These are phyloP conservation scores for Meloidogyne floridensis DNA, from an alignment of 1,140 invertebrate genomes.

Conservation along the genomic window DNA sequence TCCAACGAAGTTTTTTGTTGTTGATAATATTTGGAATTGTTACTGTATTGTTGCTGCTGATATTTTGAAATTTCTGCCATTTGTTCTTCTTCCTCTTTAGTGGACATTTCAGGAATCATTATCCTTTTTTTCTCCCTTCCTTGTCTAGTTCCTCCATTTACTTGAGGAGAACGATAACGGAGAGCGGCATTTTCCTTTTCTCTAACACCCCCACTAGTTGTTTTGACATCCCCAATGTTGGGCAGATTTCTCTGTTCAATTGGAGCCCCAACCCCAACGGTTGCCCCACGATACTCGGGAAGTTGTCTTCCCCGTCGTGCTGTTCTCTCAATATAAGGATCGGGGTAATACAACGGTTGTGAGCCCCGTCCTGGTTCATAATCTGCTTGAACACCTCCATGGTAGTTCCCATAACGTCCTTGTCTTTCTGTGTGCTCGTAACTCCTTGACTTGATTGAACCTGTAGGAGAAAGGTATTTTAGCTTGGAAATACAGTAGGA, in stretches of 20 bases:
- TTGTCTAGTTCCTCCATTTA: background rate
- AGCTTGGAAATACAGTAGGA: too few species aligned
- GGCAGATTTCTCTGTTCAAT: background rate
- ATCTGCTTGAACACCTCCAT: background rate
- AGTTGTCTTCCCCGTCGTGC: background rate
- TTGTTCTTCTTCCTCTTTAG: background rate
- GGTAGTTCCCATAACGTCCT: conserved; percentile 12
- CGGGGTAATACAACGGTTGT: background rate
- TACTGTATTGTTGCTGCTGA: background rate
- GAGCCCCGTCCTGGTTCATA: background rate
- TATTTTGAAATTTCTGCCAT: conserved; percentile 6
- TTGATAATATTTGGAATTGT: background rate
- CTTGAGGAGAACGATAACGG: background rate
- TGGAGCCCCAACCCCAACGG: background rate
- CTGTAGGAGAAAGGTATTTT: background rate
- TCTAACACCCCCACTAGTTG: background rate
- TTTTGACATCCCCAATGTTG: background rate
- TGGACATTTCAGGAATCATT: background rate
- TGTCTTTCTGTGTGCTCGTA: conserved; percentile 57
- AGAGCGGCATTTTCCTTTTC: background rate
- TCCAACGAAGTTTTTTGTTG: background rate
- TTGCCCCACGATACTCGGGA: background rate
- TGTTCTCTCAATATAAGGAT: conserved; percentile 1
- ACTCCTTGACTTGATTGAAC: conserved; percentile 62
- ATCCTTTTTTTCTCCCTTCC: background rate